Percentiles rank a stretch among this genome's conserved stretches.
Conservation (phyloP, 2,888 invertebrate genomes). For the Adela reaumurella region DNA sequence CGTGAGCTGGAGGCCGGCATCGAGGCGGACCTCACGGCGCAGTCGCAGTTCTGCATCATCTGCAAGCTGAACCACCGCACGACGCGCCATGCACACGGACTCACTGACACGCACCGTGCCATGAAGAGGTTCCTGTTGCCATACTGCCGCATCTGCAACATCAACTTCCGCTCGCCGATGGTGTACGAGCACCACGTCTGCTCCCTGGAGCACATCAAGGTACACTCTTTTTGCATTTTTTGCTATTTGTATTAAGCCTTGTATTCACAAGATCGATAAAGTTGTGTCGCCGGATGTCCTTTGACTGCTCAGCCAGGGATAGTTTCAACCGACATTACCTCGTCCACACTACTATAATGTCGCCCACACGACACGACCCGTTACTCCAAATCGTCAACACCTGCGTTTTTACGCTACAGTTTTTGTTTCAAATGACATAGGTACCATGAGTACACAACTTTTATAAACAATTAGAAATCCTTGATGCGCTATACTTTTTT, state of each 20-base stretch:
- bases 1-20: slow-evolving; percentile 71
- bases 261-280: slow-evolving; percentile 26
- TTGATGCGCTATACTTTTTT: no score
- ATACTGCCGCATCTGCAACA: slow-evolving; percentile 72
- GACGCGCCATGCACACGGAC: slow-evolving; percentile 72
- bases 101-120: slow-evolving; percentile 75
- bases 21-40: slow-evolving; percentile 56
- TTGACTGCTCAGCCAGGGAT: no score
- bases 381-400: no score
- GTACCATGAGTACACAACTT: no score
- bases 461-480: no score
- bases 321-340: slow-evolving; percentile 30
- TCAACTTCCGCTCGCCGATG: slow-evolving; percentile 81
- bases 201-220: slow-evolving; percentile 77
- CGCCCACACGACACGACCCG: no score
- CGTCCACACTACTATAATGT: no score
- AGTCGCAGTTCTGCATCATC: slow-evolving; percentile 68
- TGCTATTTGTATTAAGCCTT: slow-evolving; percentile 1
- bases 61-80: slow-evolving; percentile 76
- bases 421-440: no score
- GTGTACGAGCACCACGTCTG: slow-evolving; percentile 80
- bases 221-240: slow-evolving; percentile 20
- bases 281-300: no score
- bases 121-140: slow-evolving; percentile 85
- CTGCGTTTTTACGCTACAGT: no score